phyloP scores from a whole-genome alignment of 2,113 vertebrate species.

The Caracal caracal region DNA sequence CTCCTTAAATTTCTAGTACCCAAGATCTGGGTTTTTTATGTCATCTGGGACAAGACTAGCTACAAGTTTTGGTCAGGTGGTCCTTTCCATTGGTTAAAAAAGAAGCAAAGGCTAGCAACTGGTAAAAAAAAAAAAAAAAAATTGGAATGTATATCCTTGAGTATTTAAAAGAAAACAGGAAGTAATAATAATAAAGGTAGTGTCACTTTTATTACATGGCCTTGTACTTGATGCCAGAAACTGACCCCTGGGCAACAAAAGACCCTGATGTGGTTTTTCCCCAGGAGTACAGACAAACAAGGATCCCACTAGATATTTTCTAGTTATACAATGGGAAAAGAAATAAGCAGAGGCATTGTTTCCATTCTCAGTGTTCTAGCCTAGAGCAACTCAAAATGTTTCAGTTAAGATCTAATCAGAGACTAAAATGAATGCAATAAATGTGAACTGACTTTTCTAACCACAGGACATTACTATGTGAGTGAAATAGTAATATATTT shows the following conservation, averaged over 20 bases:
- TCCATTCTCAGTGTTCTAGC: not conserved
- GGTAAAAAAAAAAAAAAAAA: not conserved
- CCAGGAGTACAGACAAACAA: not conserved
- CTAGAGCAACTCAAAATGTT: not conserved
- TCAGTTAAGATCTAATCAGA: constrained; percentile 44
- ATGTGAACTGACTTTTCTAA: constrained; percentile 51
- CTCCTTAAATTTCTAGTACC: not conserved
- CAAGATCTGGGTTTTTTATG: not conserved
- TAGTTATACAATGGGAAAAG: not conserved
- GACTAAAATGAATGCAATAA: constrained; percentile 28
- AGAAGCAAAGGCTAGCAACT: not conserved
- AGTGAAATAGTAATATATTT: not conserved
- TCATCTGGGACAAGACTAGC: not conserved
- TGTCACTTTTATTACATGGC: not conserved
- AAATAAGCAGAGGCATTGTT: not conserved
- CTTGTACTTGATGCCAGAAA: not conserved
- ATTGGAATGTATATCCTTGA: not conserved
- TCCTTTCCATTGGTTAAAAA: not conserved
- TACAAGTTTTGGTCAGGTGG: not conserved
- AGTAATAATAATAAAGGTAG: not conserved
- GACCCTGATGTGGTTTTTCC: not conserved
- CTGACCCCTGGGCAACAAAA: not conserved
- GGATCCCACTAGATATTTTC: not conserved
- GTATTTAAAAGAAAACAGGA: not conserved
- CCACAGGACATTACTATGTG: not conserved